phyloP scores from a whole-genome alignment of 2,888 invertebrate genomes.

The Odontomyia ornata region DNA sequence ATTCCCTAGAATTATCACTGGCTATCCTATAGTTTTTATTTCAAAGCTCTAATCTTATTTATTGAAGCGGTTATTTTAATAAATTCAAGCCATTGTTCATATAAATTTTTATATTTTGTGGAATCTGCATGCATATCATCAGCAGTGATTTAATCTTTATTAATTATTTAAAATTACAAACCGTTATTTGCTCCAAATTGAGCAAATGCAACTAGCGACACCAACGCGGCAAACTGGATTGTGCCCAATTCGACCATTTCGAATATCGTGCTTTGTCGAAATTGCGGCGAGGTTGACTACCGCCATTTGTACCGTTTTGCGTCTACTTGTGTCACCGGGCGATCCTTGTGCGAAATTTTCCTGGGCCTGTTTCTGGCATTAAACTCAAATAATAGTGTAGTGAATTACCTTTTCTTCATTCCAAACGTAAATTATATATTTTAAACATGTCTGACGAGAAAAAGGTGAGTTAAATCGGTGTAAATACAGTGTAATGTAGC shows the following conservation, averaged over 20 bases:
- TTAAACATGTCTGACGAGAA: constrained; percentile 58
- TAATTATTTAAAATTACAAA: no score
- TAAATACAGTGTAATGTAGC: constrained; percentile 19
- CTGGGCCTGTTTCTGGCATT: constrained; percentile 3
- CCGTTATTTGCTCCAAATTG: no score
- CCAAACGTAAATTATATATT: constrained; percentile 50
- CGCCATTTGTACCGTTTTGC: constrained; percentile 45
- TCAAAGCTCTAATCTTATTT: no score
- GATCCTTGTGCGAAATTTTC: constrained; percentile 30
- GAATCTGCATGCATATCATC: no score
- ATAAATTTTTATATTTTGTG: no score
- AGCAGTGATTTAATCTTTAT: no score
- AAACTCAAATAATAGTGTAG: constrained; percentile 17
- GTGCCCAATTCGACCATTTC: constrained; percentile 23
- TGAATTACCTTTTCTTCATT: constrained; percentile 32
- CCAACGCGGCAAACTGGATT: neutral
- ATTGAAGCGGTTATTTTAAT: no score
- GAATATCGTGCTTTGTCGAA: constrained; percentile 13
- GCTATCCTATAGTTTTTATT: no score
- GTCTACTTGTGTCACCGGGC: constrained; percentile 41
- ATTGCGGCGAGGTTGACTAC: constrained; percentile 36
- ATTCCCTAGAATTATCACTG: no score
- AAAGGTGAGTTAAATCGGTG: constrained; percentile 54
- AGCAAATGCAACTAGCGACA: neutral
- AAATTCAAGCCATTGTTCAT: no score